Evolutionary conservation across 2,113 vertebrate genomes (phyloP).

Genomic region (Varanus salvator): DNA sequence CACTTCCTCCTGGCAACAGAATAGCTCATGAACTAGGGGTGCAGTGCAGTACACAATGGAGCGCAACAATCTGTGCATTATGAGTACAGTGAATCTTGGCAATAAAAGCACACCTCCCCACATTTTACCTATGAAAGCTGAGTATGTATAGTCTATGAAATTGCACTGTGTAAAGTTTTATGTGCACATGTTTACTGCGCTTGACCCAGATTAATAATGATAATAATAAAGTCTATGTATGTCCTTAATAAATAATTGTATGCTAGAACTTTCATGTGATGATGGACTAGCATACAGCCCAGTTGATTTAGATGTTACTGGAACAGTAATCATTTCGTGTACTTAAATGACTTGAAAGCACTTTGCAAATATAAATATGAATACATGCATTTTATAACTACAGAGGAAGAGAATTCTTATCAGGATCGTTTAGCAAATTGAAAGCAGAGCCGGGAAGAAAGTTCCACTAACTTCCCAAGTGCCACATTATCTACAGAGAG

Average conservation of each 20-base stretch:
- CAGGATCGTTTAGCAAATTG: not conserved
- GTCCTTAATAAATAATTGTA: not conserved
- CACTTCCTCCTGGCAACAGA: not conserved
- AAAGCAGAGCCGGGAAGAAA: not conserved
- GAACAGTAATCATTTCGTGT: conserved; percentile 16
- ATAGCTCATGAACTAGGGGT: not conserved
- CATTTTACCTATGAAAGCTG: not conserved
- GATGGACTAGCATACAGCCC: not conserved
- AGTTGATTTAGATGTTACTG: not conserved
- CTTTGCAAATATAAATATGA: not conserved
- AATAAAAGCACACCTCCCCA: not conserved
- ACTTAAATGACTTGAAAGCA: not conserved
- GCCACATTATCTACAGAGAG: not conserved
- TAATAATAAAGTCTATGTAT: not conserved
- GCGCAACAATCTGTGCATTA: not conserved
- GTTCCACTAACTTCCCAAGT: not conserved
- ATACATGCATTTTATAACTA: not conserved
- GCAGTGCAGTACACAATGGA: not conserved
- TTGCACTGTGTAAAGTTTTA: not conserved
- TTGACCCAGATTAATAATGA: not conserved
- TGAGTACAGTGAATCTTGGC: not conserved
- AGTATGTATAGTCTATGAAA: not conserved
- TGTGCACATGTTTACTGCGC: not conserved
- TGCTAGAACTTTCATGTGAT: not conserved
- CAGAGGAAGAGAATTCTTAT: not conserved